A percentile compares a stretch with the other conserved stretches of the same genome.
These are phyloP conservation scores for Oegoconia quadripuncta DNA, from an alignment of 2,888 invertebrate species.

Conservation along the genomic window DNA sequence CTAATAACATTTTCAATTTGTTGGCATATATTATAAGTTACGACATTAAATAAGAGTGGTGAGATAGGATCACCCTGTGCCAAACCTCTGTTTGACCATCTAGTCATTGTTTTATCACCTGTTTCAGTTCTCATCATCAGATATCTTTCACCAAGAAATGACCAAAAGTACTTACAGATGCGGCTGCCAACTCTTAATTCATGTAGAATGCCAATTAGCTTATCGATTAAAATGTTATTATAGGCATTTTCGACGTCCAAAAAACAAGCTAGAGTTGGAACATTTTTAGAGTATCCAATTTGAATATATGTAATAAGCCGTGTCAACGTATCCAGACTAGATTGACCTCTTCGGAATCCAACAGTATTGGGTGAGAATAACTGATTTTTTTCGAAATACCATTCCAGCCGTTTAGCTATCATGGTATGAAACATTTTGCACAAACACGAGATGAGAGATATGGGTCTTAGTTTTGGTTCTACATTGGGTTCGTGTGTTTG, in stretches of 20 bases:
- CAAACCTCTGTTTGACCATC: too few species aligned
- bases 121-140: too few species aligned
- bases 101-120: too few species aligned
- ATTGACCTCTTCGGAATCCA: constrained; percentile 15
- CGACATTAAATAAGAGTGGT: too few species aligned
- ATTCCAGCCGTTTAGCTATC: constrained; percentile 12
- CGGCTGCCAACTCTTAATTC: too few species aligned
- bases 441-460: background rate
- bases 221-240: too few species aligned
- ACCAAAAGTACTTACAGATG: too few species aligned
- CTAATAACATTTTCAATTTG: too few species aligned
- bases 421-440: background rate
- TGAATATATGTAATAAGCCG: constrained; percentile 12
- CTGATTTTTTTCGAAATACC: constrained; percentile 12
- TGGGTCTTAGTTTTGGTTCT: background rate
- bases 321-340: constrained; percentile 13
- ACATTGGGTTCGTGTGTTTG: background rate
- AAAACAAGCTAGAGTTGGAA: background rate
- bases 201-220: too few species aligned
- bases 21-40: too few species aligned
- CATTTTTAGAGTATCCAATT: constrained; percentile 5
- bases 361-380: constrained; percentile 5
- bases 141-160: too few species aligned
- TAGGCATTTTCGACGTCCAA: constrained; percentile 4
- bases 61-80: too few species aligned